Evolutionary conservation across 2,888 invertebrate genomes (phyloP), one percentile per base, ranked within the genome.

Genomic region (Trisateles emortualis): DNA sequence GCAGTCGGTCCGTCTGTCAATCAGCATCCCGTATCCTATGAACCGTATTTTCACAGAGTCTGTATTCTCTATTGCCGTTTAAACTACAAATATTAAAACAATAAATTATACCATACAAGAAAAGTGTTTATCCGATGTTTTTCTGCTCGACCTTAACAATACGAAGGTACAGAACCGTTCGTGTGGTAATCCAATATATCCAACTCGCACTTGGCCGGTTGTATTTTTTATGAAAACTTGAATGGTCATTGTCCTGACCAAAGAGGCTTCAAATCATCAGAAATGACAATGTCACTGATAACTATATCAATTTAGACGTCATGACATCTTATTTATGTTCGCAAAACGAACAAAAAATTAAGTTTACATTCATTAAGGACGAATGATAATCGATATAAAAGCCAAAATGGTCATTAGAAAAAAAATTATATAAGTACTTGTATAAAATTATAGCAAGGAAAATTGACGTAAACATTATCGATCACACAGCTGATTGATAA

Each of bases 401-500:
- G 49, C 52, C 47, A 64, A 69, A n/a, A 52, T 57, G 52, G 45
- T 56, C 52, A 38, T 36, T 22, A 6, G 32, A 69, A 62, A 61
- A 69, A 72, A 38, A 10, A 26, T n/a, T n/a, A n/a, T n/a, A 50
- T 48, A 46, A 41, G 22, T 52, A 42, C 11, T 14, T 17, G 26
- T 54, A 60, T 56, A 60, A 62, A 69, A 60, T 58, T 63, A 52
- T 38, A 49, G 46, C 54, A 56, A 64, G 60, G 64, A 63, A 70
- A 66, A 66, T 63, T 63, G 59, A 63, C 69, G 64, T 59, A 73
- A 72, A 64, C 58, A 73, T 73, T 76, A 77, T 77, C 74, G 70
- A 77, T 74, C 67, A 70, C 69, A 69, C 72, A 69, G 64, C 67
- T 71, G 72, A 74, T 71, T 59, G 59, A 65, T 59, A 75, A 70